Percentiles rank a stretch among this genome's conserved stretches.
These are phyloP conservation scores for Troglohyphantes excavatus DNA, from an alignment of 2,888 invertebrate species.

Conservation along the genomic window DNA sequence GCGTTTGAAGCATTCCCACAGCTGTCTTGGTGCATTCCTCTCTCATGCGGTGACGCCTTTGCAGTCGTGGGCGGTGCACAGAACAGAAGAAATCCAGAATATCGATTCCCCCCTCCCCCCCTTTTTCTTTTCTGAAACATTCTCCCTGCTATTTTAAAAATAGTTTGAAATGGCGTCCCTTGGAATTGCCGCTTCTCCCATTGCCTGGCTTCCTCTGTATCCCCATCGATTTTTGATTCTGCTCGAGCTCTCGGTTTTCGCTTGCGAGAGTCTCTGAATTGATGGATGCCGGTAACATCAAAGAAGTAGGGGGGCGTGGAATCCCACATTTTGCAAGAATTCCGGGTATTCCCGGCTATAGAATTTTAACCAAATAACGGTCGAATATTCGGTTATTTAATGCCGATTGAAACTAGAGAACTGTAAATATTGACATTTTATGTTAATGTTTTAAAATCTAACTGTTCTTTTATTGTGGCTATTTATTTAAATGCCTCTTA, in stretches of 20 bases:
- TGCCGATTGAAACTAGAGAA: no score
- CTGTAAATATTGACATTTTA: no score
- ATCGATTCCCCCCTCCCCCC: neutral
- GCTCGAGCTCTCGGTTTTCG: neutral
- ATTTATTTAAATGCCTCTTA: no score
- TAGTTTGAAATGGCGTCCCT: slow-evolving; percentile 38
- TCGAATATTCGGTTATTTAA: no score
- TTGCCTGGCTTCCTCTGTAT: neutral
- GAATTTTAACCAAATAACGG: no score
- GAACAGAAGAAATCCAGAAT: neutral
- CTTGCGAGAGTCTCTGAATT: neutral
- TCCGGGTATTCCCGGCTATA: no score
- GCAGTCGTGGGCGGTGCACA: neutral
- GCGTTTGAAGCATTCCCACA: no score
- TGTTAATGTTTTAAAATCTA: no score
- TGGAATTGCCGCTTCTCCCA: slow-evolving; percentile 9
- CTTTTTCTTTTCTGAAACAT: slow-evolving; percentile 12
- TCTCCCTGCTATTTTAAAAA: slow-evolving; percentile 31
- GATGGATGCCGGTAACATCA: neutral
- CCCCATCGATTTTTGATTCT: slow-evolving; percentile 13
- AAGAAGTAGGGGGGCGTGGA: no score
- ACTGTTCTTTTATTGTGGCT: no score
- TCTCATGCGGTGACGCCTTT: neutral
- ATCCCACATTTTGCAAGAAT: no score
- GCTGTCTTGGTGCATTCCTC: no score